These are phyloP conservation scores for Marasmarcha lunaedactyla DNA, from an alignment of 2,888 invertebrate species.

Conservation along the genomic window DNA sequence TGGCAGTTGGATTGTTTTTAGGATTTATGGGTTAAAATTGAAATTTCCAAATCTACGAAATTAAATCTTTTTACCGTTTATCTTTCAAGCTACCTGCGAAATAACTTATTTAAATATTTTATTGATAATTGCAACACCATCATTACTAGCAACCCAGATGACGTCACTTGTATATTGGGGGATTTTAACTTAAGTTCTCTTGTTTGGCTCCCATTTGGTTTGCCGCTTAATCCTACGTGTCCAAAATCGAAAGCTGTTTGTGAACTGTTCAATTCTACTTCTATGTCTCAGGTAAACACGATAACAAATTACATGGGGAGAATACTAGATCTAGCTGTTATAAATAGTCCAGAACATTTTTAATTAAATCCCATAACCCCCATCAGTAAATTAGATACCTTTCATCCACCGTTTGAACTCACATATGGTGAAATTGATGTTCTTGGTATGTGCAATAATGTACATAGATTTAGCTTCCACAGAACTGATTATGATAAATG, in stretches of 20 bases:
- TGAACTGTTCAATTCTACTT: neutral
- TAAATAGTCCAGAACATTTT: neutral
- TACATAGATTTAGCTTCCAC: neutral
- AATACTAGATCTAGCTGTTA: neutral
- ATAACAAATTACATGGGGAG: neutral
- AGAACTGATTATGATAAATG: neutral
- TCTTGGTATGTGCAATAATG: neutral
- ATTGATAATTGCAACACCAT: neutral
- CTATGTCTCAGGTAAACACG: neutral
- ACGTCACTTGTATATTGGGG: too few species aligned
- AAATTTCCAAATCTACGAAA: neutral
- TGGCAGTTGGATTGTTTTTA: neutral
- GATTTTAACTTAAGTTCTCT: too few species aligned
- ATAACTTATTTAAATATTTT: neutral
- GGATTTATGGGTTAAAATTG: neutral
- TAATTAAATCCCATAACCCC: neutral
- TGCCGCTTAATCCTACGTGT: neutral
- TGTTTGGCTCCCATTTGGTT: neutral
- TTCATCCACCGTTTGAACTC: neutral
- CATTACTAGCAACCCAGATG: neutral
- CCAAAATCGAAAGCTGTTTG: neutral
- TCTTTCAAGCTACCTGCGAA: neutral
- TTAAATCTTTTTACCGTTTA: neutral
- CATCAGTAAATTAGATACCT: neutral
- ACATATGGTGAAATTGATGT: neutral